Conservation (phyloP, 2,797 vertebrate genomes). For the Centropyge bicolor region DNA sequence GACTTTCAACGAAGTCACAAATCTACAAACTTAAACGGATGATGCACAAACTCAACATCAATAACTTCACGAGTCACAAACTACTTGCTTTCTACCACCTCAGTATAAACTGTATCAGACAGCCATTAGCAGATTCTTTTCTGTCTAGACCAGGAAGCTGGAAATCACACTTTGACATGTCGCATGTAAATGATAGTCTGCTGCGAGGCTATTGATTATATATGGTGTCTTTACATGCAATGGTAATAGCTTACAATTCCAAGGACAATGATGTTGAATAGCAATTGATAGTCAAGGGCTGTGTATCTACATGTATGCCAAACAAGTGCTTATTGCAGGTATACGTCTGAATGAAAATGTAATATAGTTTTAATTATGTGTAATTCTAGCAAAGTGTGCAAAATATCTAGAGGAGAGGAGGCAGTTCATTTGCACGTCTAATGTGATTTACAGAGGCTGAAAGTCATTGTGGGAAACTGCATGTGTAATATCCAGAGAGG, state of each 20-base stretch:
- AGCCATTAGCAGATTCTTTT: slow-evolving; percentile 18
- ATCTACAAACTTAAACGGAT: too few species aligned
- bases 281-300: background rate
- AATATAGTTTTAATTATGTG: background rate
- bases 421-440: slow-evolving; percentile 11
- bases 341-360: background rate
- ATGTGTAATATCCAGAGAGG: slow-evolving; percentile 15
- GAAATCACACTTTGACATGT: slow-evolving; percentile 31
- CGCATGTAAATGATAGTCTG: slow-evolving; percentile 49
- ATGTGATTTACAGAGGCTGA: slow-evolving; percentile 23
- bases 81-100: background rate
- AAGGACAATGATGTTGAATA: slow-evolving; percentile 5
- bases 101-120: slow-evolving; percentile 23
- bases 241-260: background rate
- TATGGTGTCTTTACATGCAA: slow-evolving; percentile 20
- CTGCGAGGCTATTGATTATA: slow-evolving; percentile 48
- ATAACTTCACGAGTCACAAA: too few species aligned
- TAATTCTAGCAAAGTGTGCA: background rate
- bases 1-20: too few species aligned
- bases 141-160: slow-evolving; percentile 9
- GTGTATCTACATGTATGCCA: background rate
- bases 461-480: slow-evolving; percentile 10
- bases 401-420: slow-evolving; percentile 22
- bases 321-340: background rate
- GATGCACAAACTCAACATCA: too few species aligned